phyloP scores from a whole-genome alignment of 2,888 invertebrate species.

The Belgica antarctica region DNA sequence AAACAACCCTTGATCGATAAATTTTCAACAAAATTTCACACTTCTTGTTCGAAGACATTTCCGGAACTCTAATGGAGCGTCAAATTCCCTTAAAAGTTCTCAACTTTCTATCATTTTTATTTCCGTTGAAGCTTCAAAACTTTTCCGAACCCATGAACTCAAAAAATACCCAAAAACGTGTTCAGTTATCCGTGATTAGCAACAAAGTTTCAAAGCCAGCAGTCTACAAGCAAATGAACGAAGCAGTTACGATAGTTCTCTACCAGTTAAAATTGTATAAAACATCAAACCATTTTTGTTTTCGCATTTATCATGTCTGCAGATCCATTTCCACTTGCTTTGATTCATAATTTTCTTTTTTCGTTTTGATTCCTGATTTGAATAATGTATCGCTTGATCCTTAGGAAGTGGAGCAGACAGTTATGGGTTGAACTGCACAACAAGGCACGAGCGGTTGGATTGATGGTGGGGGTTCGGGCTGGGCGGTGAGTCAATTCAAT shows the following conservation, averaged over 20 bases:
- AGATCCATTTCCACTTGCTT: not conserved
- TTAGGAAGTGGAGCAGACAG: constrained; percentile 30
- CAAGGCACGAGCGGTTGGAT: not conserved
- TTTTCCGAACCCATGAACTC: not conserved
- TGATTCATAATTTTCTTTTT: constrained; percentile 12
- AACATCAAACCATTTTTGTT: too few species aligned
- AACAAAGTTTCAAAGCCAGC: constrained; percentile 10
- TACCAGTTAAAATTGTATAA: too few species aligned
- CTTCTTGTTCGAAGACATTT: too few species aligned
- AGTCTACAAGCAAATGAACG: too few species aligned
- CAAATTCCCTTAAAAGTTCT: too few species aligned
- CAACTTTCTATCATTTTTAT: too few species aligned
- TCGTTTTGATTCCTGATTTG: constrained; percentile 21
- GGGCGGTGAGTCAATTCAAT: constrained; percentile 13
- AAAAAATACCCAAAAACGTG: not conserved
- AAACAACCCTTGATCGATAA: too few species aligned
- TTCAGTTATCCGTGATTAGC: constrained; percentile 22
- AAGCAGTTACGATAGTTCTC: not conserved
- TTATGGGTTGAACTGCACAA: not conserved
- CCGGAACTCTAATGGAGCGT: too few species aligned
- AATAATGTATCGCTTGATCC: constrained; percentile 37
- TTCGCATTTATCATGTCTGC: constrained; percentile 7
- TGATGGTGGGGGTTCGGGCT: not conserved
- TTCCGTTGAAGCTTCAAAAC: constrained; percentile 22
- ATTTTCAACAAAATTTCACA: too few species aligned